A percentile compares a stretch with the other conserved stretches of the same genome.
Evolutionary conservation across 2,888 invertebrate genomes (phyloP).

Genomic region (Operophtera brumata): DNA sequence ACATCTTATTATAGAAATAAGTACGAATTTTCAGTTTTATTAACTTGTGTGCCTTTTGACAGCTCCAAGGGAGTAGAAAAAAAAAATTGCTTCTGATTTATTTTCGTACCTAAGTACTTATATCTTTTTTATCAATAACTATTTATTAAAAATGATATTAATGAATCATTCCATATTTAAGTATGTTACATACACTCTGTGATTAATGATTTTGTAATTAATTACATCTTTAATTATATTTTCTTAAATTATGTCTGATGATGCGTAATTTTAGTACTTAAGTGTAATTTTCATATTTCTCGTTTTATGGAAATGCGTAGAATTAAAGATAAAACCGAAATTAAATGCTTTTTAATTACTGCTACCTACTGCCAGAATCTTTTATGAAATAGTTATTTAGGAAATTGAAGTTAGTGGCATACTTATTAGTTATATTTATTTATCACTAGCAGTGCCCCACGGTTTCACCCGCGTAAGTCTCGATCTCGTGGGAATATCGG

Average conservation of each 20-base stretch:
- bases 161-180: slow-evolving; percentile 70
- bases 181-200: slow-evolving; percentile 65
- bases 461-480: no score
- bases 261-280: slow-evolving; percentile 52
- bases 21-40: slow-evolving; percentile 27
- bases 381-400: background rate
- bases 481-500: no score
- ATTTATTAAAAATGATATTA: slow-evolving; percentile 45
- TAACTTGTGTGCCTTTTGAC: slow-evolving; percentile 48
- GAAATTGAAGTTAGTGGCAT: no score
- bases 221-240: slow-evolving; percentile 59
- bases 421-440: no score
- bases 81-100: slow-evolving; percentile 7
- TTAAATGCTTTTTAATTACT: slow-evolving; percentile 9
- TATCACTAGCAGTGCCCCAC: no score
- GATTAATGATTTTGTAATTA: slow-evolving; percentile 63
- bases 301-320: slow-evolving; percentile 71
- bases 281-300: slow-evolving; percentile 66
- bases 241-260: slow-evolving; percentile 41
- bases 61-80: slow-evolving; percentile 23
- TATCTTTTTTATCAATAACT: slow-evolving; percentile 30
- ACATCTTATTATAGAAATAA: slow-evolving; percentile 21
- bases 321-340: slow-evolving; percentile 49
- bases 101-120: background rate
- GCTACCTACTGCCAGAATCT: no score